Evolutionary conservation across 2,888 invertebrate genomes (phyloP).

Genomic region (Campaea margaritaria): DNA sequence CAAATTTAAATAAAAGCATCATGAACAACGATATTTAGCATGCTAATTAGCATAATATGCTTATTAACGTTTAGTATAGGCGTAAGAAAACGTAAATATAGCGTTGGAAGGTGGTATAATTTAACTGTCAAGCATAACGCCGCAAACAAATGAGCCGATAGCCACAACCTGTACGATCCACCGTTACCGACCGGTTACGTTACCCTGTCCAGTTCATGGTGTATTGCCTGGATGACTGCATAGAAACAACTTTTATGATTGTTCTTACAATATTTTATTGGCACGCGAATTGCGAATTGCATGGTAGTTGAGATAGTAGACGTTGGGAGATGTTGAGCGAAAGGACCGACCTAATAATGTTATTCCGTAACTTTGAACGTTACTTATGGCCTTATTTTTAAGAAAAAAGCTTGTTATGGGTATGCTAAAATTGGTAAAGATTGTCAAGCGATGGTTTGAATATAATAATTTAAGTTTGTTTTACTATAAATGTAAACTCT

Average conservation of each 20-base stretch:
- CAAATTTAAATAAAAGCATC: no score
- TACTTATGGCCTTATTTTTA: no score
- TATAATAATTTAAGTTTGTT: no score
- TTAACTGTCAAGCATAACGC: constrained; percentile 31
- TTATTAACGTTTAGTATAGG: background rate
- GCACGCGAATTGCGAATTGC: background rate
- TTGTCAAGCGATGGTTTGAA: no score
- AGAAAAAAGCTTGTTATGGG: no score
- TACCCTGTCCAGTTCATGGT: constrained; percentile 25
- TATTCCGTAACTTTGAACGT: no score
- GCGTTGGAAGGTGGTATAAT: constrained; percentile 6
- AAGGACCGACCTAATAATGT: no score
- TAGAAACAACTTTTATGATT: constrained; percentile 8
- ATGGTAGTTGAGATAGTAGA: background rate
- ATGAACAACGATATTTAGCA: no score
- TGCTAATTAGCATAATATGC: background rate
- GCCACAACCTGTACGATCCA: constrained; percentile 27
- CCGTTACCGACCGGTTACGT: constrained; percentile 40
- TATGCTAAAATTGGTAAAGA: no score
- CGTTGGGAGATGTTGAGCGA: no score
- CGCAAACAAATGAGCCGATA: constrained; percentile 21
- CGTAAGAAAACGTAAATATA: background rate
- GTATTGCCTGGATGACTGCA: constrained; percentile 1
- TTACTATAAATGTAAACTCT: no score
- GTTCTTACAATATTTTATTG: background rate